Evolutionary conservation across 92 coral and sea anemone species (phyloP).

Genomic region (Plumapathes pennacea): DNA sequence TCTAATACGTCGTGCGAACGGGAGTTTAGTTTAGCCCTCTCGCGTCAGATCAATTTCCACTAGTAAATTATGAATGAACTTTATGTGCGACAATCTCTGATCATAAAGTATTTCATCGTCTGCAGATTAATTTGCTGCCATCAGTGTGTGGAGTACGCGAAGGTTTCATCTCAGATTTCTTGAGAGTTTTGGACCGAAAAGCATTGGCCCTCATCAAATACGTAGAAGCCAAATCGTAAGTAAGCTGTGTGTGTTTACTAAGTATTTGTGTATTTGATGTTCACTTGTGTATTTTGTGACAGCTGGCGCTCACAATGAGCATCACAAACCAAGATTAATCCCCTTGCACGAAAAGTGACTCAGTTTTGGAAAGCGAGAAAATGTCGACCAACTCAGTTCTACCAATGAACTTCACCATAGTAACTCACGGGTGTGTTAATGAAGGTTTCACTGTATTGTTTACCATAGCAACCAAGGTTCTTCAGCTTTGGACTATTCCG

Average conservation of each 20-base stretch:
- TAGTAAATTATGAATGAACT: too few species aligned
- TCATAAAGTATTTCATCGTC: background rate
- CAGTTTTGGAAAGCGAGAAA: background rate
- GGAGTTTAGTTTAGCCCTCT: too few species aligned
- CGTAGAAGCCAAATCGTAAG: conserved; percentile 94
- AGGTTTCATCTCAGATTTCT: conserved; percentile 71
- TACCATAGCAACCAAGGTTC: conserved; percentile 67
- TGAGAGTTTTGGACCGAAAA: conserved; percentile 82
- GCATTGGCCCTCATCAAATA: conserved; percentile 95
- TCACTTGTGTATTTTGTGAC: background rate
- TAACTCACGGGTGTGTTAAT: background rate
- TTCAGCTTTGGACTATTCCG: conserved; percentile 59
- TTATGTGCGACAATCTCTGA: too few species aligned
- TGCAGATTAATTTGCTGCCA: conserved; percentile 79
- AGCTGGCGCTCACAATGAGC: background rate
- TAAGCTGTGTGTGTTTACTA: background rate
- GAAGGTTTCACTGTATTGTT: too few species aligned
- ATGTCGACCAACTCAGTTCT: background rate
- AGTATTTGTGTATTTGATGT: background rate
- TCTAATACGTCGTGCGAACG: too few species aligned
- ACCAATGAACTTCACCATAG: too few species aligned
- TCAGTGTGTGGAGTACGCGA: conserved; percentile 79
- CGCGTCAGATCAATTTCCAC: too few species aligned
- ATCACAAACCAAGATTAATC: background rate
- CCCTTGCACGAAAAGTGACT: too few species aligned